These are phyloP conservation scores for Pteromalus puparum DNA, from an alignment of 1,140 invertebrate genomes.

Conservation along the genomic window DNA sequence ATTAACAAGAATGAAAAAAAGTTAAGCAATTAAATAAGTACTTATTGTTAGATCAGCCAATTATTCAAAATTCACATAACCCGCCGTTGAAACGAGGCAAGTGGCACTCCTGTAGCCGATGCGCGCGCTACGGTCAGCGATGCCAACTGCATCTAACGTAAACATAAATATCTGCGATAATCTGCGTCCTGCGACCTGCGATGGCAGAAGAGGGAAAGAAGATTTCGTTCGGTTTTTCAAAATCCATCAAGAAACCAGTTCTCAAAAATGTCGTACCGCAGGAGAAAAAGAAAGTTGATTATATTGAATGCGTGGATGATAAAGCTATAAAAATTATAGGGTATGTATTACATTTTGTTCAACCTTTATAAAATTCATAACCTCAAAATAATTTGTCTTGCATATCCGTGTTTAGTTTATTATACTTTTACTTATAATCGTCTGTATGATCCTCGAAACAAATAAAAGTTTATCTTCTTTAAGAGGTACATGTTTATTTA, in stretches of 20 bases:
- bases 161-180: too few relatives aligned
- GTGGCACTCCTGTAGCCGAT: too few relatives aligned
- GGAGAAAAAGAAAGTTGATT: slow-evolving; percentile 77
- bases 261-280: slow-evolving; percentile 69
- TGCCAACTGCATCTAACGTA: slow-evolving; percentile 11
- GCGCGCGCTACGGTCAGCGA: too few relatives aligned
- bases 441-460: too few relatives aligned
- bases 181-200: too few relatives aligned
- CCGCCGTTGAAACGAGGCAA: too few relatives aligned
- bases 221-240: slow-evolving; percentile 86
- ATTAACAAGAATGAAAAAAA: too few relatives aligned
- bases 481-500: background rate
- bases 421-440: background rate
- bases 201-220: slow-evolving; percentile 80
- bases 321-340: slow-evolving; percentile 83
- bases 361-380: background rate
- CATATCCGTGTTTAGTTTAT: background rate
- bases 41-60: too few relatives aligned
- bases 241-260: slow-evolving; percentile 80
- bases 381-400: slow-evolving; percentile 53
- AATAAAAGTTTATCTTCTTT: too few relatives aligned
- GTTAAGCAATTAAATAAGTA: too few relatives aligned
- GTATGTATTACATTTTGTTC: slow-evolving; percentile 71
- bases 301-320: slow-evolving; percentile 85
- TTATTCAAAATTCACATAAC: too few relatives aligned